Evolutionary conservation across 2,888 invertebrate genomes (phyloP), one percentile per base, ranked within the genome.

Genomic region (Brachypterus glaber): DNA sequence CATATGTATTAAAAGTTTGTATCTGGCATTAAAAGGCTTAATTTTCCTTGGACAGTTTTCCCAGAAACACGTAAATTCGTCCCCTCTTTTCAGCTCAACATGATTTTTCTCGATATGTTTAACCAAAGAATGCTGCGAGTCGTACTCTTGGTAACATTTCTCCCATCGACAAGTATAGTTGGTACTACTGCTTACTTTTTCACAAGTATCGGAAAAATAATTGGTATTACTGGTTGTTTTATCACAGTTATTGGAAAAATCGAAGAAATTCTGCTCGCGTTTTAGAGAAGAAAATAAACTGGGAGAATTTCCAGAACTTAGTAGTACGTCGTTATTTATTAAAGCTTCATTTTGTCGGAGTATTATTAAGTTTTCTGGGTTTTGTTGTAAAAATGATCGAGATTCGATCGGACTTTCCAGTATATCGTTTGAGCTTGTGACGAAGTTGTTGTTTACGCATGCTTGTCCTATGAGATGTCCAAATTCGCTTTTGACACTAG

Each of bases 1-100:
- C 91, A 97, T 93, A 60, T 96, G 95, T 35, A 88, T 97, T 26
- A 96, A 77, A 29, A 98, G 72, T 66, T 97, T 98, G 71, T 98
- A 98, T 48, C 96, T 77, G 0, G 97, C 97, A 66, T 97, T 96
- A 70, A 97, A 97, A 0, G 95, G 93, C 39, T 91, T 79, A 11
- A 82, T 79, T 46, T 84, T 77, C 36, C 93, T 70, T 0, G 88
- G 84, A 64, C 97, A 97, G n/a, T 87, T 86, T 38, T 78, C 71
- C 96, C 96, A 97, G 30, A 84, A 77, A 57, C 96, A 97, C 18
- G 91, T 83, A 65, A 93, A 96, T 52, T 91, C 89, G 52, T 95
- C 82, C 9, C 82, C 80, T 75, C 77, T 81, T 62, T 74, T 86
- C 53, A 82, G 74, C 59, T 93, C 92, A 25, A 96, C 88, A 62